Conservation (phyloP, 2,888 invertebrate species). For the Drosophila cracens region DNA sequence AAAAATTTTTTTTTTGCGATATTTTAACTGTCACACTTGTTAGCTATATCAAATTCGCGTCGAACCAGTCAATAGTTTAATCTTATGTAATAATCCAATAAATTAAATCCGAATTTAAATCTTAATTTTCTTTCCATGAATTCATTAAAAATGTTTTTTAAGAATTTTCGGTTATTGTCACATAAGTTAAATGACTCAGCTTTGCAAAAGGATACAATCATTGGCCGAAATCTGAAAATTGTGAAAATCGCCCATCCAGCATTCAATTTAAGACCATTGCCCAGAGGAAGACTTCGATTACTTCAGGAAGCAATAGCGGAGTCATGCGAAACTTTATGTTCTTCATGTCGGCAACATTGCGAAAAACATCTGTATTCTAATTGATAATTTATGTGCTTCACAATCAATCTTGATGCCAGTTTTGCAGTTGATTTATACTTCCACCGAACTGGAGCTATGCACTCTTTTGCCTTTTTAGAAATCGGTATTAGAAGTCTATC, state of each 20-base stretch:
- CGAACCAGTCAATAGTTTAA: not conserved
- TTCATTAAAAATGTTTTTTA: not conserved
- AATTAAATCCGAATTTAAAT: not conserved
- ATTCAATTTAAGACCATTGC: too few species aligned
- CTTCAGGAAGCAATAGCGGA: not conserved
- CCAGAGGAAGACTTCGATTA: not conserved
- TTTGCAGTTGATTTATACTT: not conserved
- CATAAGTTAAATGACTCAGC: not conserved
- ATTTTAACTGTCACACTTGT: not conserved
- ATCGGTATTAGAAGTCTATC: not conserved
- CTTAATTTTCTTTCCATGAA: not conserved
- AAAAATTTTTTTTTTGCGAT: rapidly evolving
- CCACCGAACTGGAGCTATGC: not conserved
- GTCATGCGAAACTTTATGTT: not conserved
- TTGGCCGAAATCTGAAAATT: not conserved
- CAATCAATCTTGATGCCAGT: not conserved
- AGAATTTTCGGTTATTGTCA: not conserved
- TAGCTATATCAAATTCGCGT: not conserved
- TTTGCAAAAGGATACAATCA: not conserved
- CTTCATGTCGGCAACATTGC: not conserved
- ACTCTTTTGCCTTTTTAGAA: not conserved
- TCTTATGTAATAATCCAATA: not conserved
- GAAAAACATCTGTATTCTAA: not conserved
- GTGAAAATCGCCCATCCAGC: not conserved
- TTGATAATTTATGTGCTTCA: not conserved